A percentile compares a stretch with the other conserved stretches of the same genome.
These are phyloP conservation scores for Nasalis larvatus DNA, from an alignment of 2,113 vertebrate genomes.

Conservation along the genomic window DNA sequence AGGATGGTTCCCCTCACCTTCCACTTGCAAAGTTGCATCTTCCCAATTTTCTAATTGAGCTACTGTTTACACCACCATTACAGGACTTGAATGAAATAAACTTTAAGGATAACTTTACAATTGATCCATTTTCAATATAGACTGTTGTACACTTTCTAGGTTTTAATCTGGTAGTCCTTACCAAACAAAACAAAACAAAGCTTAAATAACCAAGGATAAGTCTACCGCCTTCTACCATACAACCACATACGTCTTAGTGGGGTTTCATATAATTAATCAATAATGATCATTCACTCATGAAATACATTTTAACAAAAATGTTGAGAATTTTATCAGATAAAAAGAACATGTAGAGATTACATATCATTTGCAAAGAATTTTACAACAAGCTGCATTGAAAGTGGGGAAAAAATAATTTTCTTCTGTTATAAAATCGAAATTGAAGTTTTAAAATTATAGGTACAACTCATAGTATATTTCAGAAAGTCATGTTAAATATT, in stretches of 20 bases:
- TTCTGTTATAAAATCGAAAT: not conserved
- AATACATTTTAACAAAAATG: not conserved
- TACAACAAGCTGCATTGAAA: not conserved
- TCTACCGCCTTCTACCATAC: not conserved
- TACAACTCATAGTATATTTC: not conserved
- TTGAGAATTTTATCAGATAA: not conserved
- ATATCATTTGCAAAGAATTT: not conserved
- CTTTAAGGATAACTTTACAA: not conserved
- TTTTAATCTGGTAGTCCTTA: not conserved
- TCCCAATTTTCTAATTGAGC: not conserved
- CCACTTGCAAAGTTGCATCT: not conserved
- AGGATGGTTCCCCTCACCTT: not conserved
- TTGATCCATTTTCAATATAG: not conserved
- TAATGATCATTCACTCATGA: not conserved
- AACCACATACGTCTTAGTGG: not conserved
- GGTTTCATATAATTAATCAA: not conserved
- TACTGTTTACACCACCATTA: not conserved
- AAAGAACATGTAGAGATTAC: not conserved
- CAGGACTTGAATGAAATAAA: not conserved
- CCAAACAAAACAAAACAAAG: not conserved
- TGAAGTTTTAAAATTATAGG: not conserved
- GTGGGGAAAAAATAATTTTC: not conserved
- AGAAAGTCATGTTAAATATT: not conserved
- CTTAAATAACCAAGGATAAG: not conserved
- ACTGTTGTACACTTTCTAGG: not conserved